Evolutionary conservation across 2,888 invertebrate genomes (phyloP), one percentile per base, ranked within the genome.

Genomic region (Coleophora deauratella): DNA sequence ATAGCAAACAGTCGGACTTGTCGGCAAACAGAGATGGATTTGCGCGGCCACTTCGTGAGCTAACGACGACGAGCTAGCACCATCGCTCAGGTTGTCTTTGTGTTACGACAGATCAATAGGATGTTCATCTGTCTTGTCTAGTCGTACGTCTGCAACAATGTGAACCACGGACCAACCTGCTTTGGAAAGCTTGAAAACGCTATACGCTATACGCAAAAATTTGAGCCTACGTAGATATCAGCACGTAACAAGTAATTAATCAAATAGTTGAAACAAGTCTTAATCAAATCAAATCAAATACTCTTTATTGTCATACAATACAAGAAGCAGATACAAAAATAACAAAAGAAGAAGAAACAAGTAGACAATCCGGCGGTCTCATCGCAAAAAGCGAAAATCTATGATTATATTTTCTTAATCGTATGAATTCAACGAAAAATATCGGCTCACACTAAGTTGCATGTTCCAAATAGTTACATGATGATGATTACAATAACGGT

Each of bases 41-140:
- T 40, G 41, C 42, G 37, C 43, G 35, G 41, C 43, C 42, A 45
- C 43, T 51, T 54, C 55, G 59, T 51, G 49, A 52, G 40, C 43
- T 56, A 60, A 59, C 55, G 55, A 59, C 54, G 50, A 48, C 57
- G n/a, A n/a, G 62, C 64, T 61, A 60, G 51, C 52, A 43, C 50
- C 42, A 66, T 64, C 65, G 59, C 57, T 70, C 66, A 69, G 66
- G 64, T 67, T 64, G 55, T 51, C 57, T 61, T 61, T 63, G 67
- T 63, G 52, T 54, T 49, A 51, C 51, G 70, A 75, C 72, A 72
- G 61, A 59, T 74, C 67, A 69, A 75, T 77, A 62, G 62, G 57
- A 66, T 62, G 69, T 60, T 63, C 61, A 68, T 69, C 62, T 66
- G 62, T 73, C 71, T 65, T 55, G 62, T 60, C 58, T 52, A 55